Evolutionary conservation across 2,797 vertebrate species (phyloP).

Genomic region (Xiphorhynchus erythropygius): DNA sequence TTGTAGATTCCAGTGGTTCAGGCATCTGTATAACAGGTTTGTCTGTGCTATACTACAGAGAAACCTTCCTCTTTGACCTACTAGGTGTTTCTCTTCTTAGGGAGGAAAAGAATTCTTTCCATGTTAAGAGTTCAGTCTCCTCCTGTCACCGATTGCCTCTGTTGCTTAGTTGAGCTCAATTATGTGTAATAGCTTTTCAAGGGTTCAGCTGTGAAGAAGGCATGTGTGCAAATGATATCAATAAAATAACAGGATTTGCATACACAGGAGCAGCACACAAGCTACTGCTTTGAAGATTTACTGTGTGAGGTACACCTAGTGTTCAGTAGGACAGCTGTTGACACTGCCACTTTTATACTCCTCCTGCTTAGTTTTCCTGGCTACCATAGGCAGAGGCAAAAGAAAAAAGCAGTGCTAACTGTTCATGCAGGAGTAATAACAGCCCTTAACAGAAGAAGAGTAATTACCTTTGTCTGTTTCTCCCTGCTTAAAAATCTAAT

Average conservation of each 20-base stretch:
- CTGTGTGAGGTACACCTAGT: constrained; percentile 35
- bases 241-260: constrained; percentile 57
- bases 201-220: constrained; percentile 34
- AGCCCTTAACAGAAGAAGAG: constrained; percentile 70
- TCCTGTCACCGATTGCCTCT: constrained; percentile 53
- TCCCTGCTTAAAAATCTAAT: constrained; percentile 39
- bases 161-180: constrained; percentile 55
- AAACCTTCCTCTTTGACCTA: constrained; percentile 70
- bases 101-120: constrained; percentile 70
- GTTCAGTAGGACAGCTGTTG: constrained; percentile 52
- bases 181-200: constrained; percentile 38
- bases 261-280: not conserved
- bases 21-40: constrained; percentile 55
- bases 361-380: constrained; percentile 50
- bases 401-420: constrained; percentile 69
- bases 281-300: constrained; percentile 55
- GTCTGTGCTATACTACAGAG: constrained; percentile 9
- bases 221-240: constrained; percentile 46
- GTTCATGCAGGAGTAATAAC: constrained; percentile 69
- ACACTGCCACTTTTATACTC: constrained; percentile 44
- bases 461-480: constrained; percentile 75
- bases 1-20: constrained; percentile 62
- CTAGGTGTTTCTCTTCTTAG: constrained; percentile 66
- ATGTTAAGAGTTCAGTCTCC: constrained; percentile 61
- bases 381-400: constrained; percentile 35